Percentiles rank a stretch among this genome's conserved stretches.
These are phyloP conservation scores for Calameuta filiformis DNA, from an alignment of 2,888 invertebrate genomes.

Conservation along the genomic window DNA sequence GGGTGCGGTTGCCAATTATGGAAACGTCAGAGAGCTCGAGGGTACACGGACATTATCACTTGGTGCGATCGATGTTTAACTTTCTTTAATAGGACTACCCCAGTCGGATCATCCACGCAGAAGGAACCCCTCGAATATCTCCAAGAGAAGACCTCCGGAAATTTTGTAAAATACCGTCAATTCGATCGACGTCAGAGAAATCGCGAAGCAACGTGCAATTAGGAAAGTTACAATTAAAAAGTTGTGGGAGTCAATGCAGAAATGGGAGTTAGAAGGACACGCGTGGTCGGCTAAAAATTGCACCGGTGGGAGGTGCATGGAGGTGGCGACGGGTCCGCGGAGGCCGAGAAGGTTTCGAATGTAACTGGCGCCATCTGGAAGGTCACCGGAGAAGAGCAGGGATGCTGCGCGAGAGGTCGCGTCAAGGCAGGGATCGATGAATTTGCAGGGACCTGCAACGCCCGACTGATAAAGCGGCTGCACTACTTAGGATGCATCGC, in stretches of 20 bases:
- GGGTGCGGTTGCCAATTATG: conserved; percentile 42
- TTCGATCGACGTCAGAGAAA: too few species aligned
- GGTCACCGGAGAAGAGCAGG: not conserved
- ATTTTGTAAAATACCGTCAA: too few species aligned
- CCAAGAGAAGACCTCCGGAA: too few species aligned
- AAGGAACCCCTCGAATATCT: conserved; percentile 16
- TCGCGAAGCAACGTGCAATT: too few species aligned
- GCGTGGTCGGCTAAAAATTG: too few species aligned
- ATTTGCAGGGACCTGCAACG: not conserved
- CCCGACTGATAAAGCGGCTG: not conserved
- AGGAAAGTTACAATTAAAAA: too few species aligned
- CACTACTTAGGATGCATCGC: too few species aligned
- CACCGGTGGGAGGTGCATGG: conserved; percentile 2
- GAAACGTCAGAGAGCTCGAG: conserved; percentile 40
- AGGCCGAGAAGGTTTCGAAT: not conserved
- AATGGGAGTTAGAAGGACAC: too few species aligned
- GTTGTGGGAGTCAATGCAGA: too few species aligned
- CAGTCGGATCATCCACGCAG: conserved; percentile 35
- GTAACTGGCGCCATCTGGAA: not conserved
- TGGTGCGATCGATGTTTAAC: conserved; percentile 4
- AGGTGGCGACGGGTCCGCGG: not conserved
- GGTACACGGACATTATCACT: conserved; percentile 14
- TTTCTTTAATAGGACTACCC: conserved; percentile 6
- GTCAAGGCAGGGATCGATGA: not conserved
- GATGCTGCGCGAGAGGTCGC: not conserved